These are phyloP conservation scores for Chelonoidis abingdonii DNA, from an alignment of 2,113 vertebrate species.

Conservation along the genomic window DNA sequence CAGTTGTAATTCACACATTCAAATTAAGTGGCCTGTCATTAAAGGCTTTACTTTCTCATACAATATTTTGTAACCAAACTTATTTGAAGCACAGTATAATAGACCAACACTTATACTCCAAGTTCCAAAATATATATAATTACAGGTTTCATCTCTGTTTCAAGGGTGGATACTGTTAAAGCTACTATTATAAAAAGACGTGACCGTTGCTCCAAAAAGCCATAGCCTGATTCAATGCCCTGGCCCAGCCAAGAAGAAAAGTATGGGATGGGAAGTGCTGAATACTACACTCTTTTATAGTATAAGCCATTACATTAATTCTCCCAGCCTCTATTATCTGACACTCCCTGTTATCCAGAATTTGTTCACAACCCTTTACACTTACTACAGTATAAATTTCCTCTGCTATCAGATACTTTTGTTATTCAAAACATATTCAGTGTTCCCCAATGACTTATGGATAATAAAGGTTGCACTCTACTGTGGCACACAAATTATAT, in stretches of 20 bases:
- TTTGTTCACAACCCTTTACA: not conserved
- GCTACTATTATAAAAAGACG: not conserved
- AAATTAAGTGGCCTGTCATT: not conserved
- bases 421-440: not conserved
- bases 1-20: not conserved
- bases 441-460: not conserved
- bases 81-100: not conserved
- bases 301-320: not conserved
- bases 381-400: not conserved
- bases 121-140: not conserved
- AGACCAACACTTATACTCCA: not conserved
- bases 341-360: not conserved
- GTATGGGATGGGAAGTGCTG: not conserved
- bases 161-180: not conserved
- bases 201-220: not conserved
- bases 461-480: not conserved
- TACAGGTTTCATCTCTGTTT: not conserved
- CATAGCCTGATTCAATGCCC: not conserved
- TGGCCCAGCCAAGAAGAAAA: not conserved
- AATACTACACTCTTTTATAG: accelerated
- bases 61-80: not conserved
- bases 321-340: not conserved
- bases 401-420: not conserved
- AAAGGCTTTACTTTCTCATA: not conserved
- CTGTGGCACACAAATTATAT: not conserved